Percentiles rank a stretch among this genome's conserved stretches.
These are phyloP conservation scores for Cryptoblepharus egeriae DNA, from an alignment of 2,797 vertebrate genomes.

Conservation along the genomic window DNA sequence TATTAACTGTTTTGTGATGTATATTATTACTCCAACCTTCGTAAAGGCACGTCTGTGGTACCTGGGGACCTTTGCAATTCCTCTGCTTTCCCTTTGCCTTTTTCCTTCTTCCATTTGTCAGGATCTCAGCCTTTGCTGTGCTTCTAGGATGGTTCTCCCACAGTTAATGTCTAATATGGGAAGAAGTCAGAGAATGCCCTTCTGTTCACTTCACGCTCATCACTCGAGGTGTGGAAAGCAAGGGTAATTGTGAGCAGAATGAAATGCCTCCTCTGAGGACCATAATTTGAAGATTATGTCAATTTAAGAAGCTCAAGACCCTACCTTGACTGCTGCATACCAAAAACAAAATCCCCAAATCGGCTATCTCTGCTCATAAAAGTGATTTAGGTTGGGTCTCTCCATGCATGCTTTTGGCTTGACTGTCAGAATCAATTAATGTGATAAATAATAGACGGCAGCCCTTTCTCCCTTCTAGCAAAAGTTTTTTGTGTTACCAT, in stretches of 20 bases:
- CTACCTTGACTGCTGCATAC: slow-evolving; percentile 44
- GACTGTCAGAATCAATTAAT: slow-evolving; percentile 60
- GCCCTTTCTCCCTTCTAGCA: slow-evolving; percentile 46
- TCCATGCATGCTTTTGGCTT: slow-evolving; percentile 36
- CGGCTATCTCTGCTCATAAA: slow-evolving; percentile 59
- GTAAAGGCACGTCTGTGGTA: not conserved
- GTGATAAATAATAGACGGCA: slow-evolving; percentile 58
- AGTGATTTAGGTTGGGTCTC: slow-evolving; percentile 62
- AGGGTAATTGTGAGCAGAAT: slow-evolving; percentile 48
- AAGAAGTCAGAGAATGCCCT: slow-evolving; percentile 26
- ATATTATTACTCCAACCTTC: not conserved
- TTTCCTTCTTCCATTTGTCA: not conserved
- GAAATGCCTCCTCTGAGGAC: slow-evolving; percentile 57
- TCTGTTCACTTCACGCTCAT: slow-evolving; percentile 18
- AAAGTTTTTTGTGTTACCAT: slow-evolving; percentile 41
- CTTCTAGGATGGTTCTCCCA: slow-evolving; percentile 13
- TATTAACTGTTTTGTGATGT: not conserved
- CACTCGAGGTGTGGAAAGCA: slow-evolving; percentile 59
- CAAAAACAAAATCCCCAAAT: slow-evolving; percentile 60
- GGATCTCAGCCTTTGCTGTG: not conserved
- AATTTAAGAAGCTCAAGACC: slow-evolving; percentile 58
- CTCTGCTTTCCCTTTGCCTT: not conserved
- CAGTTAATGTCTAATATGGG: not conserved
- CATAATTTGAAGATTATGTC: slow-evolving; percentile 64
- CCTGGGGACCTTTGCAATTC: not conserved